A percentile compares a stretch with the other conserved stretches of the same genome.
phyloP scores from a whole-genome alignment of 1,140 invertebrate genomes.

The Leptonema lineaticorne region DNA sequence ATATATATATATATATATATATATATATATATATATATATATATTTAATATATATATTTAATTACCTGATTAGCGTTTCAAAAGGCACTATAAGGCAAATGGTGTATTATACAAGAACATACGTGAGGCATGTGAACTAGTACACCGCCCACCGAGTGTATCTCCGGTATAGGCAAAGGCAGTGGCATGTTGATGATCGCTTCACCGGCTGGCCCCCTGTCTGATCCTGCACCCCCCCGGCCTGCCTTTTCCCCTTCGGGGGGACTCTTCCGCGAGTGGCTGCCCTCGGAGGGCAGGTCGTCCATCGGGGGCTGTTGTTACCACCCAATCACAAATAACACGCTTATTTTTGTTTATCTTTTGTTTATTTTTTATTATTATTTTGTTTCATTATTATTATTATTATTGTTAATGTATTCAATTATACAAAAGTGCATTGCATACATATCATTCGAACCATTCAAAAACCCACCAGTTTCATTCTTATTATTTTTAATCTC shows the following conservation, averaged over 20 bases:
- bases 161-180: conserved; percentile 54
- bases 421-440: too few relatives aligned
- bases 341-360: too few relatives aligned
- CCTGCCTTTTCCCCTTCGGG: conserved; percentile 27
- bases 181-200: conserved; percentile 63
- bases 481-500: too few relatives aligned
- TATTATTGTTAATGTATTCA: too few relatives aligned
- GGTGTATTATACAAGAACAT: conserved; percentile 52
- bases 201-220: conserved; percentile 47
- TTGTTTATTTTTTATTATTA: too few relatives aligned
- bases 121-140: conserved; percentile 89
- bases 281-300: conserved; percentile 32
- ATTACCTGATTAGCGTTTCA: too few relatives aligned
- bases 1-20: background rate
- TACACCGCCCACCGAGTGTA: conserved; percentile 77
- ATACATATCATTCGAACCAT: too few relatives aligned
- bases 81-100: conserved; percentile 22
- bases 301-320: conserved; percentile 31
- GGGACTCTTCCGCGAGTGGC: conserved; percentile 34
- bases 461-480: too few relatives aligned
- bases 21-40: too few relatives aligned
- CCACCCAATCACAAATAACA: conserved; percentile 3
- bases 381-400: too few relatives aligned
- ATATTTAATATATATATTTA: too few relatives aligned
- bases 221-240: conserved; percentile 41